phyloP scores from a whole-genome alignment of 2,888 invertebrate genomes.

The Callosobruchus maculatus region DNA sequence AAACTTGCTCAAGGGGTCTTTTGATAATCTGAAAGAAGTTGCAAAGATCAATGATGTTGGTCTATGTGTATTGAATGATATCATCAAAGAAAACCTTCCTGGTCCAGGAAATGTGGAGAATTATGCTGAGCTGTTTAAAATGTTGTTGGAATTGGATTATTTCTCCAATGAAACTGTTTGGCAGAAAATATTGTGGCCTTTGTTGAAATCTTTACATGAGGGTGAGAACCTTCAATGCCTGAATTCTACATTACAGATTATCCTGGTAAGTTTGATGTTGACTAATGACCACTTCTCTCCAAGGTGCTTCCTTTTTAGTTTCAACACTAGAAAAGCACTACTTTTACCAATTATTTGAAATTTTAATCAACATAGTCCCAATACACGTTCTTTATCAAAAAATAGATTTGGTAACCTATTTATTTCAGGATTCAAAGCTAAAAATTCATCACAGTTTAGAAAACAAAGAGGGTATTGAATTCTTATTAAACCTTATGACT shows the following conservation, averaged over 20 bases:
- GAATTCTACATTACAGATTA: slow-evolving; percentile 14
- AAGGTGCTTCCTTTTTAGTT: not conserved
- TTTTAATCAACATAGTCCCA: too few relatives aligned
- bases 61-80: slow-evolving; percentile 25
- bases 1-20: slow-evolving; percentile 24
- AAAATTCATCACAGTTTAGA: slow-evolving; percentile 13
- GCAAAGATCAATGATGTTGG: slow-evolving; percentile 31
- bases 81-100: slow-evolving; percentile 23
- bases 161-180: slow-evolving; percentile 22
- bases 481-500: slow-evolving; percentile 32
- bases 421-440: slow-evolving; percentile 19
- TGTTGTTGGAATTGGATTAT: slow-evolving; percentile 28
- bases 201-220: slow-evolving; percentile 11
- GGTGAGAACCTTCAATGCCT: slow-evolving; percentile 12
- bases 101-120: slow-evolving; percentile 27
- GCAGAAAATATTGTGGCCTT: slow-evolving; percentile 16
- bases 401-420: too few relatives aligned
- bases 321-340: not conserved
- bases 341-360: too few relatives aligned
- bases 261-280: slow-evolving; percentile 14
- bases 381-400: too few relatives aligned
- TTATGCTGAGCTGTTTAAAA: slow-evolving; percentile 32
- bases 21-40: slow-evolving; percentile 25
- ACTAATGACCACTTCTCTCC: too few relatives aligned
- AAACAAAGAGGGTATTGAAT: slow-evolving; percentile 14